Base-by-base conservation (phyloP, 2,888 invertebrate genomes). In the Lucinisca nassula region DNA sequence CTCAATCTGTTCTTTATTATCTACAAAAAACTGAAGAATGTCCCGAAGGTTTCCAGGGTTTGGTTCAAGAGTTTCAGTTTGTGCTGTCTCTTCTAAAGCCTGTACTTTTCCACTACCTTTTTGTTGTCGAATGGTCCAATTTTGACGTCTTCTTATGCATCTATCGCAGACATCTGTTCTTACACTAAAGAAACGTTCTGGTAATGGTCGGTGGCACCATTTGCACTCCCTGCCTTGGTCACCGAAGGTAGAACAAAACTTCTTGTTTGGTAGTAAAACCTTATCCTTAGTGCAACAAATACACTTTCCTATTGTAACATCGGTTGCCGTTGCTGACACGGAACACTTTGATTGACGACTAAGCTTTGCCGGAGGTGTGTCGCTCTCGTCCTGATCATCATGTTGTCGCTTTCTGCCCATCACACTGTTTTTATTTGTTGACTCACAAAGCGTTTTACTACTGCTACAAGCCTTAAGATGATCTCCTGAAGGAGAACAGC, bases 181-280 rank as follows among this genome's bases (percentile, higher is more conserved):
- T 45, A 51, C n/a, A 6, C 85, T 40, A 37, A 78, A 83, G 32
- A 88, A 88, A 3, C 88, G 32, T 55, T 85, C 85, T 45, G 88
- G 85, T 12, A 88, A 74, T 14, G 84, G 87, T 0, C 87, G 70
- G 72, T 88, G 84, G 51, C 87, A 88, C 79, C 82, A 88, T 24
- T 38, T 38, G 24, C 88, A 85, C 78, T 88, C 85, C 24, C 85
- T 32, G 21, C 82, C 82, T 24, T 72, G 27, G 12, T 87, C 78
- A 8, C 74, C 58, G 70, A 81, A 87, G 6, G 12, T n/a, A 27
- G 27, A 12, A 24, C 83, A 87, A 45, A 87, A 87, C 72, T 38
- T 74, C 45, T 87, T 78, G 12, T 82, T 82, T 14, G 76, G 81
- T 55, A 84, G 30, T 24, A 86, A 40, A 21, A n/a, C 24, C 45